Conservation (phyloP, 2,888 invertebrate genomes). For the Ochropleura leucogaster region DNA sequence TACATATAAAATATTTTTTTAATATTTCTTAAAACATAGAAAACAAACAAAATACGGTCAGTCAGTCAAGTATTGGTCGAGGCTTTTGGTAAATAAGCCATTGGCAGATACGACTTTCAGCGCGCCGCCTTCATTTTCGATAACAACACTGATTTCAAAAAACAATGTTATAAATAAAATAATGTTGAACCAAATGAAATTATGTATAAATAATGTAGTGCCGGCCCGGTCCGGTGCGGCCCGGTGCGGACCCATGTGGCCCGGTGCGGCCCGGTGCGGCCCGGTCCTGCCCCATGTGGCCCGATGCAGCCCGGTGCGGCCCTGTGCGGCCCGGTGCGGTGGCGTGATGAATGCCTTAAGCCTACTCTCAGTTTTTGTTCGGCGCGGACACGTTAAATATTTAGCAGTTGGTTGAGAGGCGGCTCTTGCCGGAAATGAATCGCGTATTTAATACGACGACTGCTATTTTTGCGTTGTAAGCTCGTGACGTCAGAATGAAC, state of each 20-base stretch:
- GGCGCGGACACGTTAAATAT: constrained; percentile 51
- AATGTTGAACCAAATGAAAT: constrained; percentile 4
- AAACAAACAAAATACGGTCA: no score
- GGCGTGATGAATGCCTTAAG: constrained; percentile 50
- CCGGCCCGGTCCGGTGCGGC: neutral
- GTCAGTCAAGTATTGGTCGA: no score
- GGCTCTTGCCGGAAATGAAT: constrained; percentile 54
- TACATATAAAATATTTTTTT: no score
- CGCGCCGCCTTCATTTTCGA: neutral
- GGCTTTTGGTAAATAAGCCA: no score
- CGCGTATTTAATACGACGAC: constrained; percentile 54
- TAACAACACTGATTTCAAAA: neutral
- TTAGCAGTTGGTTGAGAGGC: constrained; percentile 53
- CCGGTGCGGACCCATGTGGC: neutral
- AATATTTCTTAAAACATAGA: no score
- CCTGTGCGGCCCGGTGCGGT: constrained; percentile 10
- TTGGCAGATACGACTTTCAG: no score
- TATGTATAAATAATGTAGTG: constrained; percentile 40
- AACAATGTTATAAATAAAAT: no score
- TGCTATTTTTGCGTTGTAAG: constrained; percentile 49
- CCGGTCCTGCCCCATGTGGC: neutral
- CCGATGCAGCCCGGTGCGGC: neutral
- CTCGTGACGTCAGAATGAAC: constrained; percentile 26
- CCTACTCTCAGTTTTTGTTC: constrained; percentile 47
- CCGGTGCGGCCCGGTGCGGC: neutral